A percentile compares a stretch with the other conserved stretches of the same genome.
Conservation (phyloP, 2,113 vertebrate genomes). For the Bos indicus region DNA sequence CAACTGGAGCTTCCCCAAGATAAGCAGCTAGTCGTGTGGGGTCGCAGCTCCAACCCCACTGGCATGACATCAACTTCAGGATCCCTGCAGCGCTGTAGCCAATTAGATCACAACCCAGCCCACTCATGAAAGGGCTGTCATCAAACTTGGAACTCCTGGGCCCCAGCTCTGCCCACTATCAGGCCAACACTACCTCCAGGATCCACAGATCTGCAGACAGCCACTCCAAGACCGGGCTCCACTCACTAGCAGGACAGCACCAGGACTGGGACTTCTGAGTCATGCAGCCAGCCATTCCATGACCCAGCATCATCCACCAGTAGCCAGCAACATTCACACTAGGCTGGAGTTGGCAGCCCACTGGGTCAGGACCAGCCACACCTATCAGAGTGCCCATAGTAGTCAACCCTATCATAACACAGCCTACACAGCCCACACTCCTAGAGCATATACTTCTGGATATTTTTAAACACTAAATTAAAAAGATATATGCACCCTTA, state of each 20-base stretch:
- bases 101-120: neutral
- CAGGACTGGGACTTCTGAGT: neutral
- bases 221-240: neutral
- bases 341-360: neutral
- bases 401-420: neutral
- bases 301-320: neutral
- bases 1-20: neutral
- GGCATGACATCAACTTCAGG: neutral
- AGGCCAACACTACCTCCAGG: neutral
- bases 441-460: neutral
- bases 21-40: neutral
- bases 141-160: neutral
- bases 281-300: neutral
- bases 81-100: neutral
- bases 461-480: neutral
- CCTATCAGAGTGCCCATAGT: neutral
- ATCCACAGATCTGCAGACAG: neutral
- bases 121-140: neutral
- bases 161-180: neutral
- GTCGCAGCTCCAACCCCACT: neutral
- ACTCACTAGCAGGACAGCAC: neutral
- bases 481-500: neutral
- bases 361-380: neutral
- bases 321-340: neutral
- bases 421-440: neutral